A percentile compares a stretch with the other conserved stretches of the same genome.
Evolutionary conservation across 2,797 vertebrate genomes (phyloP).

Genomic region (Phrynocephalus guinanensis): DNA sequence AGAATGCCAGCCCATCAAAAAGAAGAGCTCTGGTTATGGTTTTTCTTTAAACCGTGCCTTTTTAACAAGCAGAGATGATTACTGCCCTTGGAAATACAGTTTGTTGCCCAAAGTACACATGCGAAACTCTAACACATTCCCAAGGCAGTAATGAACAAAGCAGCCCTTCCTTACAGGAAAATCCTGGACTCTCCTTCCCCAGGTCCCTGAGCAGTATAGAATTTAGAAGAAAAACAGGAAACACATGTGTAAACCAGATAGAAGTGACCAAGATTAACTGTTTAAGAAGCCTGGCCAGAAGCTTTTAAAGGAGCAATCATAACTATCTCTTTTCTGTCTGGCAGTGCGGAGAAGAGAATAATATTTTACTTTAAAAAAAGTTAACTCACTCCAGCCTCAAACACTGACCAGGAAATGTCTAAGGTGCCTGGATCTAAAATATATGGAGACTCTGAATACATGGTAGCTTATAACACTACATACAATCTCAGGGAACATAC

Average conservation of each 20-base stretch:
- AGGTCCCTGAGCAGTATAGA: constrained; percentile 74
- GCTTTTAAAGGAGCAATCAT: constrained; percentile 63
- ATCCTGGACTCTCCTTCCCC: constrained; percentile 75
- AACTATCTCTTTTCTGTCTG: constrained; percentile 59
- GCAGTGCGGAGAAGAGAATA: neutral
- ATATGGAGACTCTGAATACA: neutral
- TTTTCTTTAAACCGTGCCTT: constrained; percentile 37
- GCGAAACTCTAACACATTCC: constrained; percentile 83
- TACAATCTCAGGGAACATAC: neutral
- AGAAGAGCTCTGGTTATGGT: neutral
- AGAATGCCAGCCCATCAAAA: constrained; percentile 12
- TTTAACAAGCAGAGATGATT: constrained; percentile 60
- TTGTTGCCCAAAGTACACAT: constrained; percentile 66
- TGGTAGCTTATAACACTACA: neutral
- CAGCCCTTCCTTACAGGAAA: constrained; percentile 86
- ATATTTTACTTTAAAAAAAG: neutral
- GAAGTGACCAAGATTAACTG: constrained; percentile 70
- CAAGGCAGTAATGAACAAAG: constrained; percentile 86
- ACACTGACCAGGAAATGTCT: neutral
- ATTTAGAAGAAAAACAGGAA: constrained; percentile 91
- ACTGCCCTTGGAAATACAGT: constrained; percentile 60
- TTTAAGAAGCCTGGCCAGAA: constrained; percentile 61
- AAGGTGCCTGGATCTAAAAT: neutral
- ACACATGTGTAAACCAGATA: constrained; percentile 86
- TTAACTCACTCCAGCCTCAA: constrained; percentile 17